A percentile compares a stretch with the other conserved stretches of the same genome.
phyloP scores from a whole-genome alignment of 2,113 vertebrate species.

The Rhipidura dahli region DNA sequence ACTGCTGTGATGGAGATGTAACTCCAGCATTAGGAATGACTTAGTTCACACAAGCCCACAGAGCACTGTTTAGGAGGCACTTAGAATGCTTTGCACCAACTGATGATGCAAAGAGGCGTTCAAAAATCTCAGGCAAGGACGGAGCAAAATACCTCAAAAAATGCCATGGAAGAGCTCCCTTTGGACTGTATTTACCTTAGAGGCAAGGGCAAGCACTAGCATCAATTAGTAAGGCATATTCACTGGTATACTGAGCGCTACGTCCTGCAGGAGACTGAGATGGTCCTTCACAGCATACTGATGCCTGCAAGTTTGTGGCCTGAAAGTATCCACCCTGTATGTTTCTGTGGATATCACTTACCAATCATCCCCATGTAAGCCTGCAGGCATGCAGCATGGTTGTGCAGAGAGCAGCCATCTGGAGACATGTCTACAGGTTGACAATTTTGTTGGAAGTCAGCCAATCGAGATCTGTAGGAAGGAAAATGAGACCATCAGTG shows the following conservation, averaged over 20 bases:
- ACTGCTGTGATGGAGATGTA: neutral
- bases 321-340: neutral
- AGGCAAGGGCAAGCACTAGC: neutral
- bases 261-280: neutral
- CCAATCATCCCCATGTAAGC: slow-evolving; percentile 83
- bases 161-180: neutral
- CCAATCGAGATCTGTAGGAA: slow-evolving; percentile 77
- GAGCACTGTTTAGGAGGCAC: neutral
- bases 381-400: slow-evolving; percentile 71
- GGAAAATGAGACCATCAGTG: slow-evolving; percentile 40
- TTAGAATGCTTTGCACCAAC: neutral
- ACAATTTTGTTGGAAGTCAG: slow-evolving; percentile 80
- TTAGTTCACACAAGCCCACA: neutral
- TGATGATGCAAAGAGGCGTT: neutral
- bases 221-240: neutral
- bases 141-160: neutral
- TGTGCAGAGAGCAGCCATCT: slow-evolving; percentile 70
- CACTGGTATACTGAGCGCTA: neutral
- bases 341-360: slow-evolving; percentile 53
- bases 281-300: neutral
- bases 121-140: neutral
- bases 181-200: neutral
- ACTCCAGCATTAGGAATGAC: neutral
- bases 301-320: neutral
- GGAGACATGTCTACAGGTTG: slow-evolving; percentile 60